Evolutionary conservation across 2,888 invertebrate genomes (phyloP).

Genomic region (Tupiocoris notatus): DNA sequence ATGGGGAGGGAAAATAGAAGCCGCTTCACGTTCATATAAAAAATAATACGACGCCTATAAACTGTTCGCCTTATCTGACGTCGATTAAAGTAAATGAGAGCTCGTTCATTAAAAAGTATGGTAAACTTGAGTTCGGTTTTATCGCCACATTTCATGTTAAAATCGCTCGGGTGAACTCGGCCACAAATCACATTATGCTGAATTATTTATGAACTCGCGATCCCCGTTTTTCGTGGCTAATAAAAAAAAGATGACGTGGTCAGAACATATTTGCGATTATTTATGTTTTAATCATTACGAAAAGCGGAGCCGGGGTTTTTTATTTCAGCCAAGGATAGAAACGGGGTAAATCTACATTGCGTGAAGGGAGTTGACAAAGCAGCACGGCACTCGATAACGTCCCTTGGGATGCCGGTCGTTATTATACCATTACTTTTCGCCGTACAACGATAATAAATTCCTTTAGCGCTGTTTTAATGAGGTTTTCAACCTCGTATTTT

Average conservation of each 20-base stretch:
- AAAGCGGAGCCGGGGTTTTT: slow-evolving; percentile 18
- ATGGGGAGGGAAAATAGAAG: slow-evolving; percentile 6
- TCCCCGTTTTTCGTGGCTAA: slow-evolving; percentile 1
- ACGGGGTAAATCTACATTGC: slow-evolving; percentile 20
- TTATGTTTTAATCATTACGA: slow-evolving; percentile 36
- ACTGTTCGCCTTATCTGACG: slow-evolving; percentile 29
- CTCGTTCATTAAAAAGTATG: slow-evolving; percentile 30
- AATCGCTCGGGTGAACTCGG: slow-evolving; percentile 19
- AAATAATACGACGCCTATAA: slow-evolving; percentile 21
- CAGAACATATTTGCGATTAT: slow-evolving; percentile 33
- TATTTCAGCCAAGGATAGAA: not conserved
- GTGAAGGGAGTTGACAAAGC: slow-evolving; percentile 22
- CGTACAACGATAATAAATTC: slow-evolving; percentile 31
- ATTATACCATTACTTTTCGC: slow-evolving; percentile 39
- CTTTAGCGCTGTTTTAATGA: slow-evolving; percentile 16
- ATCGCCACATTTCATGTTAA: slow-evolving; percentile 36
- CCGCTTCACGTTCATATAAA: slow-evolving; percentile 23
- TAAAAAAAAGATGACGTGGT: slow-evolving; percentile 32
- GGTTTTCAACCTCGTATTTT: not conserved
- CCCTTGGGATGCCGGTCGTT: slow-evolving; percentile 3
- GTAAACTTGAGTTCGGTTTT: slow-evolving; percentile 27
- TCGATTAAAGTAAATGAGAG: slow-evolving; percentile 34
- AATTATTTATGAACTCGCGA: slow-evolving; percentile 21
- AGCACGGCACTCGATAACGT: slow-evolving; percentile 5
- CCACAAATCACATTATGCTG: slow-evolving; percentile 30